Evolutionary conservation across 35 echinoderm and acorn worm species (phyloP).

Genomic region (Apostichopus californicus): DNA sequence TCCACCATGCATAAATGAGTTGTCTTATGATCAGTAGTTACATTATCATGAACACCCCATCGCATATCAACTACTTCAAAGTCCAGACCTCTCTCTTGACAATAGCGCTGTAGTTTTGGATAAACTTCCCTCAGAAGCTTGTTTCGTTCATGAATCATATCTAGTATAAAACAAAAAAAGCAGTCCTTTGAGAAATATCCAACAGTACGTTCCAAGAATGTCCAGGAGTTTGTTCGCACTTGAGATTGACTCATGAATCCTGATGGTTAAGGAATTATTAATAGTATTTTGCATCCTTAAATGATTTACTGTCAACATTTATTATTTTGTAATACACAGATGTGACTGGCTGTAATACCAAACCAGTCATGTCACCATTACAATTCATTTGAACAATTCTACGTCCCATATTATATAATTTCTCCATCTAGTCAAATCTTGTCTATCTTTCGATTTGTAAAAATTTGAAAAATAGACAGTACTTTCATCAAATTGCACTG

Average conservation of each 20-base stretch:
- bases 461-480: no score
- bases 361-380: neutral
- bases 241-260: neutral
- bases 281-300: neutral
- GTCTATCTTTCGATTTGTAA: no score
- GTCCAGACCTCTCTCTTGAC: conserved; percentile 71
- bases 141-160: conserved; percentile 79
- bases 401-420: neutral
- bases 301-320: neutral
- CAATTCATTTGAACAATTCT: neutral
- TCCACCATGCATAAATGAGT: conserved; percentile 75
- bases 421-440: no score
- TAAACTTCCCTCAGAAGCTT: conserved; percentile 72
- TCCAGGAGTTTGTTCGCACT: no score
- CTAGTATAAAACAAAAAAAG: conserved; percentile 22
- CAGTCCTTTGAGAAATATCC: no score
- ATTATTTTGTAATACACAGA: neutral
- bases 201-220: no score
- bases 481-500: no score
- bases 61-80: conserved; percentile 93
- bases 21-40: conserved; percentile 81
- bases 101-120: conserved; percentile 68
- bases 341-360: neutral
- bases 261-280: neutral
- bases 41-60: conserved; percentile 80